Conservation (phyloP, 1,140 invertebrate genomes). For the Antheraea pernyi region DNA sequence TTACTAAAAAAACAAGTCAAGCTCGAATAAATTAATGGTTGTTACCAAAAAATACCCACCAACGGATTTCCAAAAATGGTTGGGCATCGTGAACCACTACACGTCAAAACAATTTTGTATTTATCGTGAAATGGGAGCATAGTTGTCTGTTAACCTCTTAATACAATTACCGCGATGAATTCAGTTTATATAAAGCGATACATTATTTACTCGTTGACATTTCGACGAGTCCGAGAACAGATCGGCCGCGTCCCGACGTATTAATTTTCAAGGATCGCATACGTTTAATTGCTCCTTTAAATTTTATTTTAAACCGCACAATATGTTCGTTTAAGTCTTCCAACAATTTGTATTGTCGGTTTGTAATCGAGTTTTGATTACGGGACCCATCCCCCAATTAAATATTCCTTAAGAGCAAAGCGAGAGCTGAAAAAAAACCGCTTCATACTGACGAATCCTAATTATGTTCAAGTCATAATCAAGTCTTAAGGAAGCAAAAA, state of each 20-base stretch:
- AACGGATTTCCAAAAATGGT: too few species aligned
- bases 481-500: too few species aligned
- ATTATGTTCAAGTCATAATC: too few species aligned
- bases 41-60: too few species aligned
- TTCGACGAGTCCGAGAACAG: conserved; percentile 50
- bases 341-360: background rate
- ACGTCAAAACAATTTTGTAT: too few species aligned
- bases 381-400: background rate
- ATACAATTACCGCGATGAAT: background rate
- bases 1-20: too few species aligned
- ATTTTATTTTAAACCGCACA: conserved; percentile 72
- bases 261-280: conserved; percentile 63
- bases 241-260: conserved; percentile 47
- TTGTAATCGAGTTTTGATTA: background rate
- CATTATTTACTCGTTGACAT: conserved; percentile 34
- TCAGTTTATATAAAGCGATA: background rate
- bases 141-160: background rate
- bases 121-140: background rate
- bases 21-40: too few species aligned
- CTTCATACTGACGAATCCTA: too few species aligned
- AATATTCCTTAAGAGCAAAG: too few species aligned
- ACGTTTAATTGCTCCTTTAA: conserved; percentile 68
- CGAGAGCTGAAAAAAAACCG: too few species aligned
- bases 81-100: too few species aligned
- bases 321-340: conserved; percentile 52